Evolutionary conservation across 2,797 vertebrate genomes (phyloP).

Genomic region (Kryptolebias ocellatus): DNA sequence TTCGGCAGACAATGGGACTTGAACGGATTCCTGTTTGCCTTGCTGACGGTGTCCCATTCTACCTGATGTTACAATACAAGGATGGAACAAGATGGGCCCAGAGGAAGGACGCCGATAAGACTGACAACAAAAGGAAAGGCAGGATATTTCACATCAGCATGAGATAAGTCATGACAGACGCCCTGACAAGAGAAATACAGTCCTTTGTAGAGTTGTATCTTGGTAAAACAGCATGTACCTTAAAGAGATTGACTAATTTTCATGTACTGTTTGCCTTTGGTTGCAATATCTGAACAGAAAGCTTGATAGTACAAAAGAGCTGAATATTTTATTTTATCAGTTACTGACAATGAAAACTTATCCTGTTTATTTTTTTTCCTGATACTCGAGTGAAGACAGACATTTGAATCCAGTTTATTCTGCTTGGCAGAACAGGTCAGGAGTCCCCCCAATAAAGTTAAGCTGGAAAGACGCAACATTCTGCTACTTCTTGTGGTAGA

Average conservation of each 20-base stretch:
- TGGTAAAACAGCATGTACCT: neutral
- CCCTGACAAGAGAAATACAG: slow-evolving; percentile 9
- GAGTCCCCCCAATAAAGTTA: neutral
- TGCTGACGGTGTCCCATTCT: slow-evolving; percentile 68
- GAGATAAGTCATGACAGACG: slow-evolving; percentile 28
- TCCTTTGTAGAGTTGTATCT: neutral
- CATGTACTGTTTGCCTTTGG: neutral
- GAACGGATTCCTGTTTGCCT: slow-evolving; percentile 73
- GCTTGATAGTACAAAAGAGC: neutral
- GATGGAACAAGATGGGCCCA: slow-evolving; percentile 47
- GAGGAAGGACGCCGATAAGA: slow-evolving; percentile 69
- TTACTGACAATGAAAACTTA: neutral
- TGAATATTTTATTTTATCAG: neutral
- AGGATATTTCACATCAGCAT: slow-evolving; percentile 43
- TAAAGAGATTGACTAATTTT: neutral
- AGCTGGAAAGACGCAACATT: slow-evolving; percentile 1
- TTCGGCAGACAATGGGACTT: slow-evolving; percentile 67
- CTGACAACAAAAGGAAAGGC: slow-evolving; percentile 61
- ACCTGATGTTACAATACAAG: slow-evolving; percentile 56
- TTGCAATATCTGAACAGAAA: neutral
- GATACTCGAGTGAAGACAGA: neutral
- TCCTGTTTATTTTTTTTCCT: neutral
- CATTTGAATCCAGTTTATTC: neutral
- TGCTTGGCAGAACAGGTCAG: neutral
- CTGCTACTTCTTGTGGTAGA: neutral